phyloP scores from a whole-genome alignment of 2,888 invertebrate species.

The Pandemis corylana region DNA sequence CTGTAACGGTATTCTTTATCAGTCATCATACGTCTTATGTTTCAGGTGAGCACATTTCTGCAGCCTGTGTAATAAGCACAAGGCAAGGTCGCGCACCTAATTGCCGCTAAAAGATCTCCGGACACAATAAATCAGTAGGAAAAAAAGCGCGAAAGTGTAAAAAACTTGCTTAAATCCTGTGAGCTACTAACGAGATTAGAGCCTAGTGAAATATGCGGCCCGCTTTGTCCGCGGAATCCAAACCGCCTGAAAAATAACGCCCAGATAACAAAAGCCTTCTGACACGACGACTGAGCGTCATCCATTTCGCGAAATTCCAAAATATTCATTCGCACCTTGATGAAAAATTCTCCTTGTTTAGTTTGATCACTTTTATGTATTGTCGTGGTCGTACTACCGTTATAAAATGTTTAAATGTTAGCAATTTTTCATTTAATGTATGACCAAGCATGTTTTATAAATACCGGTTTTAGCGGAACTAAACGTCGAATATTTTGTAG shows the following conservation, averaged over 20 bases:
- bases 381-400: constrained; percentile 22
- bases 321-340: constrained; percentile 64
- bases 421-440: not conserved
- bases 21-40: not conserved
- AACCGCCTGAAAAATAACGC: constrained; percentile 76
- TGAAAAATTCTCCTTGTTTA: constrained; percentile 53
- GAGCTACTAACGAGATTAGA: constrained; percentile 77
- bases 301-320: constrained; percentile 62
- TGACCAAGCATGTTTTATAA: no score
- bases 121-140: constrained; percentile 58
- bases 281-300: constrained; percentile 62
- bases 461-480: not conserved
- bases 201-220: constrained; percentile 75
- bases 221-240: constrained; percentile 76
- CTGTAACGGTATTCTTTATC: not conserved
- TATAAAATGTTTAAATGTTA: not conserved
- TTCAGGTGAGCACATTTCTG: not conserved
- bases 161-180: constrained; percentile 65
- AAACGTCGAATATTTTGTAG: not conserved
- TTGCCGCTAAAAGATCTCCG: constrained; percentile 47
- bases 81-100: constrained; percentile 39
- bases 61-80: not conserved
- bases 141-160: constrained; percentile 64
- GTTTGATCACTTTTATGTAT: constrained; percentile 45
- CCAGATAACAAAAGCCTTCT: constrained; percentile 78